Conservation (phyloP, 2,113 vertebrate species). For the Aegotheles bennettii region DNA sequence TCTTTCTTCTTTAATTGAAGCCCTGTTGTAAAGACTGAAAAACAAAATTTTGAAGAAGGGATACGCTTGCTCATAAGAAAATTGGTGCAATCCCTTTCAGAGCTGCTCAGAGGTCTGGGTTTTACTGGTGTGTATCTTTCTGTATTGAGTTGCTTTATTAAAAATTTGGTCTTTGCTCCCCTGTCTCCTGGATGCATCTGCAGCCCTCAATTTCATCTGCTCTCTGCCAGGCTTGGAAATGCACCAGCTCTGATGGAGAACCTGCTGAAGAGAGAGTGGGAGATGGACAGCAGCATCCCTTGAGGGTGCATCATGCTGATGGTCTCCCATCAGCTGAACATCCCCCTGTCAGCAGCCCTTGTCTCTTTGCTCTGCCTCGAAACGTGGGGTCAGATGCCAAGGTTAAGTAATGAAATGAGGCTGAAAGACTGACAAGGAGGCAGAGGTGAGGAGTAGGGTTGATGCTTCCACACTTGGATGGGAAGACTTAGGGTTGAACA, state of each 20-base stretch:
- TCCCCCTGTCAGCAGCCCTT: neutral
- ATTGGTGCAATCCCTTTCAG: neutral
- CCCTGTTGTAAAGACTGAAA: neutral
- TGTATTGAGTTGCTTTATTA: neutral
- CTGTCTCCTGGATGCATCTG: neutral
- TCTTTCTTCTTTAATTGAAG: neutral
- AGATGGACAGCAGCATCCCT: neutral
- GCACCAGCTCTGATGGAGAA: neutral
- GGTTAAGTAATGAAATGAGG: neutral
- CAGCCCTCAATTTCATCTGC: fast-evolving
- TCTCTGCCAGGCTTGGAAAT: neutral
- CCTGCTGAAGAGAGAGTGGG: neutral
- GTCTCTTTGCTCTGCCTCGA: neutral
- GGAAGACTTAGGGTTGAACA: neutral
- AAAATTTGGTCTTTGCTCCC: neutral
- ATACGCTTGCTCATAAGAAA: neutral
- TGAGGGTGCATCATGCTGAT: neutral
- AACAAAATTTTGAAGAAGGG: neutral
- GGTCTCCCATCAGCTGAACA: neutral
- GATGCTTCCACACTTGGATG: neutral
- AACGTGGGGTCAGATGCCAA: fast-evolving
- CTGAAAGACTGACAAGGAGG: neutral
- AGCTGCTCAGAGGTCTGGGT: neutral
- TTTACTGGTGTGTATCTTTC: neutral
- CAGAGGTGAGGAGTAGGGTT: neutral